Evolutionary conservation across 2,888 invertebrate genomes (phyloP), one percentile per base, ranked within the genome.

Genomic region (Odontocolon sp.): DNA sequence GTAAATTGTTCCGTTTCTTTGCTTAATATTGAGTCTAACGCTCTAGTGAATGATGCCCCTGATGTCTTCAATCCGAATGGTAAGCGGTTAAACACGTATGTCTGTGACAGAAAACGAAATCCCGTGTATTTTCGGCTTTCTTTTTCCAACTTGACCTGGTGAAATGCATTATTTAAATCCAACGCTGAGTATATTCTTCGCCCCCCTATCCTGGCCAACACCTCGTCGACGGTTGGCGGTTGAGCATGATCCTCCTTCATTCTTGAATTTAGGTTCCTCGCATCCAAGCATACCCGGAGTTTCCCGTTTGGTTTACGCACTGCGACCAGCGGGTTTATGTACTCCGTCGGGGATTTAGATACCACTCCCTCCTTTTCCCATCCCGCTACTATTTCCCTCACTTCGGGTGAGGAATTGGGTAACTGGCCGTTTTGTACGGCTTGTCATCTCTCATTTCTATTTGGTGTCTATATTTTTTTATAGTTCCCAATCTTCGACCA

Each of bases 41-140:
- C 50, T 16, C 47, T n/a, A 1, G 47, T 50, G 11, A 64, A 64
- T 1, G 50, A 64, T 5, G 50, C 64, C 2, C 64, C 64, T 4
- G 64, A 45, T 3, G 64, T 64, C 8, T 64, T 64, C n/a, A n/a
- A n/a, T n/a, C n/a, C n/a, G n/a, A n/a, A n/a, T n/a, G n/a, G n/a
- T n/a, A n/a, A n/a, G n/a, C 31, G 47, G n/a, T 28, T 16, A 31
- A 47, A 50, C 2, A 64, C 64, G 5, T 64, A 64, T n/a, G 50
- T 50, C 4, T 64, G 64, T 11, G 47, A 16, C 9, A 16, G 6
- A 28, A 50, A 64, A 1, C 11, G 64, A 18, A 64, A 64, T 5
- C 64, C 50, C 5, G 50, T 47, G 14, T 50, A 64, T 11, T 64
- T 50, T 2, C 50, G n/a, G 3, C 21, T 36, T 11, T 47, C 18